Percentiles rank a stretch among this genome's conserved stretches.
phyloP scores from a whole-genome alignment of 2,797 vertebrate genomes.

The Rhabdomys pumilio region DNA sequence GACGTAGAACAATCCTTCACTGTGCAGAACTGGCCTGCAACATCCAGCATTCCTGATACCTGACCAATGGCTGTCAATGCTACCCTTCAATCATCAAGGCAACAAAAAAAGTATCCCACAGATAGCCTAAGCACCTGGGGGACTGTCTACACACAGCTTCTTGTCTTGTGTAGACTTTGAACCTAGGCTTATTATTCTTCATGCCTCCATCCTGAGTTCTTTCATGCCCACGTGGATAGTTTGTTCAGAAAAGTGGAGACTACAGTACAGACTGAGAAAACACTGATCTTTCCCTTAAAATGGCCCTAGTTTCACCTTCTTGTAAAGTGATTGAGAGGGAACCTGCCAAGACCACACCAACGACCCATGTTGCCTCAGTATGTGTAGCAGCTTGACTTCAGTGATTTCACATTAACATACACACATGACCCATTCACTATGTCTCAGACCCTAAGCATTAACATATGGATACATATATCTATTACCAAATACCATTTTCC shows the following conservation, averaged over 20 bases:
- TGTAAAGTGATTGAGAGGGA: slow-evolving; percentile 32
- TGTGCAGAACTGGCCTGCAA: not conserved
- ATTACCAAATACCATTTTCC: not conserved
- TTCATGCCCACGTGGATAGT: not conserved
- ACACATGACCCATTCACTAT: not conserved
- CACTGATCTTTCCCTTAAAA: not conserved
- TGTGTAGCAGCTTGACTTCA: not conserved
- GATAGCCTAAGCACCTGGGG: not conserved
- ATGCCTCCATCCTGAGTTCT: not conserved
- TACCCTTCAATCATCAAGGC: not conserved
- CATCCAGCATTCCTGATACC: not conserved
- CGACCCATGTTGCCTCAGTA: not conserved
- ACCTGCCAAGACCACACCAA: not conserved
- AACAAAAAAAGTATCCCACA: not conserved
- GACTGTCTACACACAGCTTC: not conserved
- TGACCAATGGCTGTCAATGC: not conserved
- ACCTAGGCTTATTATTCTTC: not conserved
- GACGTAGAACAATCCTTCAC: not conserved
- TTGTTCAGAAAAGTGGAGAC: not conserved
- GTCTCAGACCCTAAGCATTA: not conserved
- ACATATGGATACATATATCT: not conserved
- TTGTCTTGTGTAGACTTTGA: slow-evolving; percentile 43
- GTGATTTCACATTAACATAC: not conserved
- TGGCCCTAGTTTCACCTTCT: slow-evolving; percentile 30
- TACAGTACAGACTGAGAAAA: not conserved